Evolutionary conservation across 2,888 invertebrate species (phyloP).

Genomic region (Pecten maximus): DNA sequence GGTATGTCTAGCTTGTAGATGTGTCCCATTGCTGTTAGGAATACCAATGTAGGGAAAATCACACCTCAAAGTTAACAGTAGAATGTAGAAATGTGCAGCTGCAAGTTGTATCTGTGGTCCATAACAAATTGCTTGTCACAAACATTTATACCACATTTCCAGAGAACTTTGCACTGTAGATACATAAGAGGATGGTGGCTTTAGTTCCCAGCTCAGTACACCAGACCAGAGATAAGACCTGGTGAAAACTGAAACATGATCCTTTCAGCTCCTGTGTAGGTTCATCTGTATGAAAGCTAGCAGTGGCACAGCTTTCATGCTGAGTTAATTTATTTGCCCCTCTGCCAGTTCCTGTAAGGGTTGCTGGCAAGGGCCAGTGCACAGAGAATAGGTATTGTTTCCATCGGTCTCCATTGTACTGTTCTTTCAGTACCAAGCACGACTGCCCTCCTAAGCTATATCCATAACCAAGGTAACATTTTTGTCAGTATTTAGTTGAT

Average conservation of each 20-base stretch:
- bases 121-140: slow-evolving; percentile 27
- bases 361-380: background rate
- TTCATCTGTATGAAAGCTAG: slow-evolving; percentile 4
- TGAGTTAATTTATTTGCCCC: slow-evolving; percentile 35
- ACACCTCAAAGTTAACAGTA: background rate
- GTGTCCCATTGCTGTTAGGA: background rate
- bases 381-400: background rate
- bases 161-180: background rate
- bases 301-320: slow-evolving; percentile 9
- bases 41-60: background rate
- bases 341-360: background rate
- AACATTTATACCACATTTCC: background rate
- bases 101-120: background rate
- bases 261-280: slow-evolving; percentile 24
- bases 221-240: background rate
- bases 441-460: background rate
- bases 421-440: background rate
- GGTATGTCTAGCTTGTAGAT: background rate
- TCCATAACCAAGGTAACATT: background rate
- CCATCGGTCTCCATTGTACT: background rate
- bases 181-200: background rate
- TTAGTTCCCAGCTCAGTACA: background rate
- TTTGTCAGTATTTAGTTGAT: background rate
- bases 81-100: background rate
- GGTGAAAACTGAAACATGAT: slow-evolving; percentile 13